Conservation (phyloP, 2,888 invertebrate species). For the Heliconius ethilla region DNA sequence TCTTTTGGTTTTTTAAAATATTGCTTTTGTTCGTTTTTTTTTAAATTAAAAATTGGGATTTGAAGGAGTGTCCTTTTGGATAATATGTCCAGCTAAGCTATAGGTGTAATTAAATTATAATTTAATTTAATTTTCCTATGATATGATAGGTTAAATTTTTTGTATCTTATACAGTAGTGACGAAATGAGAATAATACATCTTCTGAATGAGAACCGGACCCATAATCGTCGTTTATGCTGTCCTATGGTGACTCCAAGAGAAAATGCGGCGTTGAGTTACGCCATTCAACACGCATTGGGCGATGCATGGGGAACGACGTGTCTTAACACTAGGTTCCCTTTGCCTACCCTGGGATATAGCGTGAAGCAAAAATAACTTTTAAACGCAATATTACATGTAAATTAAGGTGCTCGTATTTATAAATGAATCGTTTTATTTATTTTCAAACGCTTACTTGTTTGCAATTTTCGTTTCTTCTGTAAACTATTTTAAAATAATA, state of each 20-base stretch:
- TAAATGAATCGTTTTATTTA: conserved; percentile 37
- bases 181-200: too few relatives aligned
- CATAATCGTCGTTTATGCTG: too few relatives aligned
- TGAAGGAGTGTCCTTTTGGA: not conserved
- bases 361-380: conserved; percentile 25
- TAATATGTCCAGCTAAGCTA: not conserved
- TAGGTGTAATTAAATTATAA: not conserved
- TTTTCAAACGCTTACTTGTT: conserved; percentile 29
- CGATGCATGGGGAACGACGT: too few relatives aligned
- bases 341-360: not conserved
- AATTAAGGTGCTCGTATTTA: conserved; percentile 39
- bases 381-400: conserved; percentile 48
- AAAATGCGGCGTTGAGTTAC: too few relatives aligned
- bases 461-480: conserved; percentile 13
- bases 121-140: not conserved
- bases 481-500: not conserved
- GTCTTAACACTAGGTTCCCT: not conserved
- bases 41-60: not conserved
- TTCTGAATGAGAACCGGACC: too few relatives aligned
- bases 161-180: too few relatives aligned
- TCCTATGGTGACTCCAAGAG: too few relatives aligned
- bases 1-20: not conserved
- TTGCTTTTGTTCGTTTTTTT: not conserved
- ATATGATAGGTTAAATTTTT: too few relatives aligned
- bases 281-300: too few relatives aligned